phyloP scores from a whole-genome alignment of 1,140 invertebrate genomes.

The Sminthurinus signatus region DNA sequence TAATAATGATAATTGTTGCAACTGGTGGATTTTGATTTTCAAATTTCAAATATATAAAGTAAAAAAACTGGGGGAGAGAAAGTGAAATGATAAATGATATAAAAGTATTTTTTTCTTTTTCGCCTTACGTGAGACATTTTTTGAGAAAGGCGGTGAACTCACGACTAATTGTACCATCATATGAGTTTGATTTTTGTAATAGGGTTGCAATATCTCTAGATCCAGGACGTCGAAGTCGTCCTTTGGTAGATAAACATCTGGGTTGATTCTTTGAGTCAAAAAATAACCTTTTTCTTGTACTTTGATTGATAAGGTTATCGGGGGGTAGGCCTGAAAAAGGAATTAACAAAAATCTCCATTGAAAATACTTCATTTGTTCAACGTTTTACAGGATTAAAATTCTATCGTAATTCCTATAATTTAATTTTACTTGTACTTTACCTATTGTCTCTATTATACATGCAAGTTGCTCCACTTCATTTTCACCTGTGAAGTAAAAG shows the following conservation, averaged over 20 bases:
- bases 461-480: constrained; percentile 90
- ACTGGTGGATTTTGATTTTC: neutral
- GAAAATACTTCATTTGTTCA: too few relatives aligned
- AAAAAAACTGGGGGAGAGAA: neutral
- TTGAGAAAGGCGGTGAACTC: constrained; percentile 39
- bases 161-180: constrained; percentile 25
- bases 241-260: constrained; percentile 34
- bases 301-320: constrained; percentile 2
- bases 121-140: constrained; percentile 40
- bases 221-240: constrained; percentile 30
- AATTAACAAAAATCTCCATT: constrained; percentile 81
- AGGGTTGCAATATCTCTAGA: constrained; percentile 28
- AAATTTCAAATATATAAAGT: neutral
- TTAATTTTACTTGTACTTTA: too few relatives aligned
- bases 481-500: too few relatives aligned
- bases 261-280: constrained; percentile 38
- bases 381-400: too few relatives aligned
- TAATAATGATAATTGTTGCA: neutral
- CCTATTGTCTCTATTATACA: constrained; percentile 96
- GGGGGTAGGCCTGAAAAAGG: constrained; percentile 50
- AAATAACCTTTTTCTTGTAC: constrained; percentile 21
- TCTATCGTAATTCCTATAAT: too few relatives aligned
- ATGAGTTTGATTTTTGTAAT: constrained; percentile 17
- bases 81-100: neutral
- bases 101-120: neutral